Base-by-base conservation (phyloP, 1,140 invertebrate species). In the Bombus terrestris region DNA sequence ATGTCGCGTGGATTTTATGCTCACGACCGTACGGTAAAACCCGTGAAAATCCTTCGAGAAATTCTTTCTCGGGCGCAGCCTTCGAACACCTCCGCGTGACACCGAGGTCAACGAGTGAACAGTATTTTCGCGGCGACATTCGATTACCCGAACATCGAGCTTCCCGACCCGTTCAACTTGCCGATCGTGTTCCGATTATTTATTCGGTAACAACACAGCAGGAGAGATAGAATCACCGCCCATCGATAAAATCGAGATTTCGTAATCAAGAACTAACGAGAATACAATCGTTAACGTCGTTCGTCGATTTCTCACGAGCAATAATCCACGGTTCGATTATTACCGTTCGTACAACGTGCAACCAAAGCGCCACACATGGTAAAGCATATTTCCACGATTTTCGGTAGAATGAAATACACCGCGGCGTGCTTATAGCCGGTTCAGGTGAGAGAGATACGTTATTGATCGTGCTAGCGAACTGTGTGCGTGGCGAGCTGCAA, bases 391-490 rank as follows among this genome's bases (percentile, higher is more conserved):
- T 73, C 71, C 6, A 32, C 1, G 32, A 15, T 57, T 28, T 25
- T 37, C 6, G 12, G 2, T n/a, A 25, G 3, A 22, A 25, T 22
- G 6, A 53, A 22, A 53, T 53, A 22, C 18, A 22, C 47, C 18
- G 0, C 47, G 18, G 18, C 47, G 18, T 64, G 73, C 64, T 57
- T 64, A 15, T 73, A 73, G 59, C 59, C 13, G 53, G 28, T 79
- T 37, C 73, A 35, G 57, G 66, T 59, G 75, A 88, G 72, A 81
- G 53, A 86, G 69, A 89, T 86, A 86, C 57, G 47, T 80, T 89
- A 89, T 89, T 77, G 88, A 89, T 89, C 87, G 80, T 39, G 76
- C 41, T 85, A 78, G 74, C 75, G 47, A 87, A 53, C 35, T 35
- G 73, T 22, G 1, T 88, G 35, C 68, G 75, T 43, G 74, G 72